A percentile compares a stretch with the other conserved stretches of the same genome.
Conservation (phyloP, 2,797 vertebrate species). For the Aphelocoma californica region DNA sequence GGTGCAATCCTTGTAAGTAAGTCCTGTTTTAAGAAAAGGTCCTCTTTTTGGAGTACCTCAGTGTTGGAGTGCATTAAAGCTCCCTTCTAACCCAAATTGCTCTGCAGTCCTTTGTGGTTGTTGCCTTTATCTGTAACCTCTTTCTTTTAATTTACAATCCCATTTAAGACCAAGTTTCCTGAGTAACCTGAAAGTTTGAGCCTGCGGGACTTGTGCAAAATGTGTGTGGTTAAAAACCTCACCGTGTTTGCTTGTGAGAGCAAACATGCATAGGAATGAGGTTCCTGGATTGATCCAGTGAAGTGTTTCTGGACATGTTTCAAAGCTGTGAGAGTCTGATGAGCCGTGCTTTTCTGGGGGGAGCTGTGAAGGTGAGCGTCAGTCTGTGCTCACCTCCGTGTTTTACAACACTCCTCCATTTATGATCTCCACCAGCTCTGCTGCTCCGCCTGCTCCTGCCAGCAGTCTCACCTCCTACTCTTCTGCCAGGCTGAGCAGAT, state of each 20-base stretch:
- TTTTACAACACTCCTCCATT: conserved; percentile 51
- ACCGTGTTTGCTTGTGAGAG: background rate
- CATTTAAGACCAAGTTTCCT: background rate
- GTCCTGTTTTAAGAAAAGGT: background rate
- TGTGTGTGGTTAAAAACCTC: background rate
- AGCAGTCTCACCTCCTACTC: conserved; percentile 47
- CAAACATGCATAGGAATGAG: conserved; percentile 25
- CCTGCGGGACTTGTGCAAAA: background rate
- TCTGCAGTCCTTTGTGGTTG: background rate
- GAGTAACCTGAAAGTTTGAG: background rate
- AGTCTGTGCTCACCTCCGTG: conserved; percentile 51
- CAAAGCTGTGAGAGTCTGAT: background rate
- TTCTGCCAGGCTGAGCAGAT: conserved; percentile 5
- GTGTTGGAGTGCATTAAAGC: background rate
- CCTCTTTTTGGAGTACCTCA: background rate
- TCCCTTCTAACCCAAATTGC: background rate
- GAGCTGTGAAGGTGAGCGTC: conserved; percentile 42
- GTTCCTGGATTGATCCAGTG: background rate
- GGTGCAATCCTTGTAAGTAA: background rate
- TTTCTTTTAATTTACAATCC: conserved; percentile 4
- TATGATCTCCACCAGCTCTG: conserved; percentile 31
- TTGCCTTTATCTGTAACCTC: background rate
- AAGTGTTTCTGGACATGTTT: background rate
- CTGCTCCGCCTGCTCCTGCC: conserved; percentile 46
- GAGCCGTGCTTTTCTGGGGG: background rate